Evolutionary conservation across 2,888 invertebrate species (phyloP).

Genomic region (Pammene aurita): DNA sequence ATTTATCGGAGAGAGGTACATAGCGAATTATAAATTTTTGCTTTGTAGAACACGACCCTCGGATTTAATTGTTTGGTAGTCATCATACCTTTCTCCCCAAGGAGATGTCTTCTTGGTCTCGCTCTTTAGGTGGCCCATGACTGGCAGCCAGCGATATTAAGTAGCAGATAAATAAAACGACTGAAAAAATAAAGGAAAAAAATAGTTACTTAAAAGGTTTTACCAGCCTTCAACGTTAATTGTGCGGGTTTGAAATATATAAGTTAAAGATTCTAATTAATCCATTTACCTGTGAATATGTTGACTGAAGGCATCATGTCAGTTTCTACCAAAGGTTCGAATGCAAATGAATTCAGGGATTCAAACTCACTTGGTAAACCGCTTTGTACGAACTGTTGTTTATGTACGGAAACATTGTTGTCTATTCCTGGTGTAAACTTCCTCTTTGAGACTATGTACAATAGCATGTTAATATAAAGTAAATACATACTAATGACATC

Average conservation of each 20-base stretch:
- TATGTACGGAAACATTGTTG: conserved; percentile 52
- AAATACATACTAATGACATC: conserved; percentile 26
- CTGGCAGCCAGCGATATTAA: conserved; percentile 50
- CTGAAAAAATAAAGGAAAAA: conserved; percentile 52
- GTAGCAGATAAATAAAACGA: conserved; percentile 50
- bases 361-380: conserved; percentile 3
- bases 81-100: conserved; percentile 80
- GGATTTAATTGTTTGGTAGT: too few relatives aligned
- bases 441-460: conserved; percentile 42
- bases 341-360: conserved; percentile 15
- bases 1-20: too few relatives aligned
- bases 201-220: too few relatives aligned
- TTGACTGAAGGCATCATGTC: conserved; percentile 40
- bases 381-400: conserved; percentile 9
- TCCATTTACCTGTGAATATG: conserved; percentile 49
- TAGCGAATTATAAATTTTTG: too few relatives aligned
- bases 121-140: conserved; percentile 72
- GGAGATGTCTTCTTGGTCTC: conserved; percentile 73
- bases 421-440: conserved; percentile 48
- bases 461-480: conserved; percentile 26
- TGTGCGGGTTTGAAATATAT: too few relatives aligned
- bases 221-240: too few relatives aligned
- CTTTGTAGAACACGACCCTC: too few relatives aligned
- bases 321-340: not conserved
- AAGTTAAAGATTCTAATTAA: too few relatives aligned